Conservation (phyloP, 2,888 invertebrate genomes). For the Hartigia nigra region DNA sequence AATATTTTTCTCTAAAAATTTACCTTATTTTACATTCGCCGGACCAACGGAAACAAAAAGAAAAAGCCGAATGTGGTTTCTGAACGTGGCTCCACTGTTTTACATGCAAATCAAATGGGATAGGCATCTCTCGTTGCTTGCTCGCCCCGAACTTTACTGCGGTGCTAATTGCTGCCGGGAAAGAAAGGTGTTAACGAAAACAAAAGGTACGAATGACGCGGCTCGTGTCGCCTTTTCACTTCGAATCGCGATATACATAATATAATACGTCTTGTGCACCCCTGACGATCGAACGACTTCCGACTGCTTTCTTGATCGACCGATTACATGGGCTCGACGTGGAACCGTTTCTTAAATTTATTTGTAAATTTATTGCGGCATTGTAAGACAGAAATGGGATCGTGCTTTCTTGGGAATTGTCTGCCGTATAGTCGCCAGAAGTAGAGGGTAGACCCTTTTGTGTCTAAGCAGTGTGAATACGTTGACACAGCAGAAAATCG, state of each 20-base stretch:
- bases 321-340: not conserved
- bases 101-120: slow-evolving; percentile 47
- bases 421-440: not conserved
- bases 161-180: slow-evolving; percentile 58
- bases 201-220: slow-evolving; percentile 29
- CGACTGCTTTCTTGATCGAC: slow-evolving; percentile 8
- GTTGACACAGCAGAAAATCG: not conserved
- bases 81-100: slow-evolving; percentile 39
- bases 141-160: slow-evolving; percentile 45
- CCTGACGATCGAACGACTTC: slow-evolving; percentile 31
- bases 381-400: not conserved
- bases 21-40: not conserved
- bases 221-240: not conserved
- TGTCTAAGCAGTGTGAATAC: not conserved
- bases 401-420: not conserved
- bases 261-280: not conserved
- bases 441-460: not conserved
- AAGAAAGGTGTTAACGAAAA: slow-evolving; percentile 59
- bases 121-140: slow-evolving; percentile 23
- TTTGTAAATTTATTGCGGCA: not conserved
- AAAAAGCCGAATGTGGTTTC: slow-evolving; percentile 12
- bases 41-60: not conserved
- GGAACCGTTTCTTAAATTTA: not conserved
- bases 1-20: not conserved
- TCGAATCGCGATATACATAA: not conserved